Conservation (phyloP, 2,888 invertebrate species). For the Cybosia mesomella region DNA sequence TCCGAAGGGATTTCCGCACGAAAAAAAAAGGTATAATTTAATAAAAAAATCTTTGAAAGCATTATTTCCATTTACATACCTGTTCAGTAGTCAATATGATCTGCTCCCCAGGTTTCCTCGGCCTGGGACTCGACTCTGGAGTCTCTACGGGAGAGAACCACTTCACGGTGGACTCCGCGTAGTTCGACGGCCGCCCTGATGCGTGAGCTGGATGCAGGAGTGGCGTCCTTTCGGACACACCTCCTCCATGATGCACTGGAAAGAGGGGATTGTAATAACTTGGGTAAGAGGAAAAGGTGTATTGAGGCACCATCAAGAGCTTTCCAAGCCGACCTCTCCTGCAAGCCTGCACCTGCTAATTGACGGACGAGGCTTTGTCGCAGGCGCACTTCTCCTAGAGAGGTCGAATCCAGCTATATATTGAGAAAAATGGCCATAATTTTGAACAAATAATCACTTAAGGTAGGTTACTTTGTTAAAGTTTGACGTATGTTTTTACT, state of each 20-base stretch:
- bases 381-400: too few relatives aligned
- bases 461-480: too few relatives aligned
- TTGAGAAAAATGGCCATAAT: too few relatives aligned
- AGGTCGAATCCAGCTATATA: too few relatives aligned
- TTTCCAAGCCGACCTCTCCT: too few relatives aligned
- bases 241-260: slow-evolving; percentile 54
- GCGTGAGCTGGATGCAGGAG: slow-evolving; percentile 54
- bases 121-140: slow-evolving; percentile 84
- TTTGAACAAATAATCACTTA: too few relatives aligned
- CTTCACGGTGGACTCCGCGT: slow-evolving; percentile 89
- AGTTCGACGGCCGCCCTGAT: slow-evolving; percentile 71
- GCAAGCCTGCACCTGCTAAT: too few relatives aligned
- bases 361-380: too few relatives aligned
- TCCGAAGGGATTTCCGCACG: too few relatives aligned
- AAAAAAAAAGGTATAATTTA: too few relatives aligned
- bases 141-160: slow-evolving; percentile 92
- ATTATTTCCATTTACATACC: slow-evolving; percentile 65
- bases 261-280: slow-evolving; percentile 19
- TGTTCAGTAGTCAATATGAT: slow-evolving; percentile 78
- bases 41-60: too few relatives aligned
- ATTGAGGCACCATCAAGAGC: slow-evolving; percentile 55
- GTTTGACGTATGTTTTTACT: too few relatives aligned
- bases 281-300: background rate
- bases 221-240: slow-evolving; percentile 67
- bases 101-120: slow-evolving; percentile 58